Evolutionary conservation across 2,113 vertebrate genomes (phyloP).

Genomic region (Thalassarche chlororhynchos): DNA sequence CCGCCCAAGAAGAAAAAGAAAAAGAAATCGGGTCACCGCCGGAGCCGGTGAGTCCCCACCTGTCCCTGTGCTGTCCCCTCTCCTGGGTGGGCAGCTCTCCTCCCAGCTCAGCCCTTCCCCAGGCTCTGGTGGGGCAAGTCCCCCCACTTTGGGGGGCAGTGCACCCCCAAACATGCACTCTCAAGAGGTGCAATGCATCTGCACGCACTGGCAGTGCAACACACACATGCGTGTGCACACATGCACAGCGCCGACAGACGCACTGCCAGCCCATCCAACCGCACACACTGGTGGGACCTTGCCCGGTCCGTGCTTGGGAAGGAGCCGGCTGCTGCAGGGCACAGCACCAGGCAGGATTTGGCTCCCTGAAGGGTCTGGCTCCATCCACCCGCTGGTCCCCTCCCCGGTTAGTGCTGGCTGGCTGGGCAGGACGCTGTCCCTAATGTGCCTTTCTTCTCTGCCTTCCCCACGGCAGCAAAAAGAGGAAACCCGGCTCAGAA

Average conservation of each 20-base stretch:
- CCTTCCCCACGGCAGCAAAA: constrained; percentile 74
- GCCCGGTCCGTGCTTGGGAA: not conserved
- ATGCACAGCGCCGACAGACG: accelerated
- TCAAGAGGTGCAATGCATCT: not conserved
- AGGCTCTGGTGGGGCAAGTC: not conserved
- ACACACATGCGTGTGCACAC: accelerated
- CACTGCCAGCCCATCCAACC: accelerated
- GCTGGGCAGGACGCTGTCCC: not conserved
- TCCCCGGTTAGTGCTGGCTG: not conserved
- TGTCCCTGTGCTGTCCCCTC: not conserved
- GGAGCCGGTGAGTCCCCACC: constrained; percentile 85
- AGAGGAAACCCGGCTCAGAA: constrained; percentile 77
- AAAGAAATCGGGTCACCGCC: constrained; percentile 92
- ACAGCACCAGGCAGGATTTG: not conserved
- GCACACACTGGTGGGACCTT: not conserved
- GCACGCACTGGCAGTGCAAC: not conserved
- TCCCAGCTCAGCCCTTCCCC: not conserved
- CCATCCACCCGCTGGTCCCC: accelerated
- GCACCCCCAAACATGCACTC: not conserved
- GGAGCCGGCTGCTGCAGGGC: not conserved
- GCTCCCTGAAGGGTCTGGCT: not conserved
- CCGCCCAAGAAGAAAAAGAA: constrained; percentile 97
- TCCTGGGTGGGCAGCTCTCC: too few species aligned
- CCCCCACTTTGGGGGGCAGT: not conserved
- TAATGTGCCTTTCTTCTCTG: constrained; percentile 52